These are phyloP conservation scores for Trichomycterus rosablanca DNA, from an alignment of 2,113 vertebrate species.

Conservation along the genomic window DNA sequence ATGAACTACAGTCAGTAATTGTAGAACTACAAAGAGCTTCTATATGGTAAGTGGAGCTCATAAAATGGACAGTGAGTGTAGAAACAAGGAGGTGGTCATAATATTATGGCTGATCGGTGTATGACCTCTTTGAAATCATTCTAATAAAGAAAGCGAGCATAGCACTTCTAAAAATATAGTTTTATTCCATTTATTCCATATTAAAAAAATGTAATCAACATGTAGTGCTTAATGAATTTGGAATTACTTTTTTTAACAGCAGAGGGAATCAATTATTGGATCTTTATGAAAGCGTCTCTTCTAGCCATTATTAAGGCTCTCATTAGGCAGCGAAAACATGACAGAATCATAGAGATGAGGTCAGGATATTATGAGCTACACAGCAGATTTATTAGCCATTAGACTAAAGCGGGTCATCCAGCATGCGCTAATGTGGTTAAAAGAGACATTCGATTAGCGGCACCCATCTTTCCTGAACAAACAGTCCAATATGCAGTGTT, in stretches of 20 bases:
- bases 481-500: constrained; percentile 8
- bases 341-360: constrained; percentile 8
- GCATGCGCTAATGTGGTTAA: constrained; percentile 31
- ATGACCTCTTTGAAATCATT: no score
- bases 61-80: no score
- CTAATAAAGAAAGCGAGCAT: no score
- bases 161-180: no score
- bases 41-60: no score
- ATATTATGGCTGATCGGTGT: no score
- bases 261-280: not conserved
- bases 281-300: not conserved
- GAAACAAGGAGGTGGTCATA: no score
- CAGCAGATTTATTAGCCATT: constrained; percentile 18
- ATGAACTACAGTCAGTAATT: no score
- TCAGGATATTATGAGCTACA: constrained; percentile 11
- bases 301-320: constrained; percentile 16
- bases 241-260: not conserved
- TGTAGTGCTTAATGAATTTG: not conserved
- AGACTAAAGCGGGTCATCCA: constrained; percentile 13
- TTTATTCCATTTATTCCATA: no score
- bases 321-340: constrained; percentile 22
- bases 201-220: no score
- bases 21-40: no score
- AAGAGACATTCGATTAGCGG: constrained; percentile 22
- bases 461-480: constrained; percentile 10